Conservation (phyloP, 2,113 vertebrate genomes). For the Struthidea cinerea region DNA sequence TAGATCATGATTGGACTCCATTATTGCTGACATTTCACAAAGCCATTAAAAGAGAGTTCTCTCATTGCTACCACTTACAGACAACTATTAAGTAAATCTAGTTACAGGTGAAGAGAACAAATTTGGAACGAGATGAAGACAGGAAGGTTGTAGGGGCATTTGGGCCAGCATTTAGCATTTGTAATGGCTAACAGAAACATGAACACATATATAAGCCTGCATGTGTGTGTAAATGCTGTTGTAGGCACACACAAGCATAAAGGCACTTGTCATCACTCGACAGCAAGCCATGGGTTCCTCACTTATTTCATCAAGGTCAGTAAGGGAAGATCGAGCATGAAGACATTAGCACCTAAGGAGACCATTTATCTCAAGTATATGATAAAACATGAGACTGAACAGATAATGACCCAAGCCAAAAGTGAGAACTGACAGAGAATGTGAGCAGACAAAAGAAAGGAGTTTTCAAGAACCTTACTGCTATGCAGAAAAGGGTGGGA, state of each 20-base stretch:
- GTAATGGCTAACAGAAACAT: neutral
- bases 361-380: neutral
- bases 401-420: neutral
- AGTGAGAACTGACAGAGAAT: neutral
- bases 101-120: neutral
- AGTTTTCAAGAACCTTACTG: neutral
- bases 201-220: neutral
- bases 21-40: constrained; percentile 22
- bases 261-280: neutral
- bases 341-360: neutral
- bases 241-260: neutral
- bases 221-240: too few relatives aligned
- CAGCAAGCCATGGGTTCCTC: neutral
- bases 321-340: neutral
- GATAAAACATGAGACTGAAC: neutral
- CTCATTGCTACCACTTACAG: neutral
- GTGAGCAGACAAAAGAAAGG: neutral
- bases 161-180: neutral
- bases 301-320: neutral
- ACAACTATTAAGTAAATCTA: neutral
- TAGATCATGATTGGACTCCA: neutral
- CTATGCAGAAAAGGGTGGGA: neutral
- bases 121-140: neutral
- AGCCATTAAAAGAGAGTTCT: neutral
- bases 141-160: neutral